Percentiles rank a stretch among this genome's conserved stretches.
Evolutionary conservation across 2,113 vertebrate species (phyloP).

Genomic region (Fulmarus glacialis): DNA sequence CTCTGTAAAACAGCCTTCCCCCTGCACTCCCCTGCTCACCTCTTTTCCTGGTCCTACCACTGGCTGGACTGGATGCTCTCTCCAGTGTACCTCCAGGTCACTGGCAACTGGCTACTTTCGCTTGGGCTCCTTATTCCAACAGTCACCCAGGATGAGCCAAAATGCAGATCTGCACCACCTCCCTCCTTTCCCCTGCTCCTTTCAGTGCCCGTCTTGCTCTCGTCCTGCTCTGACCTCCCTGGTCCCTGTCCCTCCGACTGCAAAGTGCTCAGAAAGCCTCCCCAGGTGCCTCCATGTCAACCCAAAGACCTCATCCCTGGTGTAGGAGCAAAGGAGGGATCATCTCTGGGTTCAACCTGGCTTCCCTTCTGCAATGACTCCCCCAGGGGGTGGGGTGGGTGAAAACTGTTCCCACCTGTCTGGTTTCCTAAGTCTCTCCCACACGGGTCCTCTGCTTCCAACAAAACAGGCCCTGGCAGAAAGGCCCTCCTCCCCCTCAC

Average conservation of each 20-base stretch:
- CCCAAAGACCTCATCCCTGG: background rate
- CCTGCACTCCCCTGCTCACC: background rate
- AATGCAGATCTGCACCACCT: background rate
- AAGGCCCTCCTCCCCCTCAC: background rate
- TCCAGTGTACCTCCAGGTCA: background rate
- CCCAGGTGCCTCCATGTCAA: background rate
- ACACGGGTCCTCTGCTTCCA: background rate
- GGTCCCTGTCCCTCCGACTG: background rate
- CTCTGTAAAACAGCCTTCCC: background rate
- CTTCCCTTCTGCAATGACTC: background rate
- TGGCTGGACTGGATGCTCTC: background rate
- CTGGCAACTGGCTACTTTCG: background rate
- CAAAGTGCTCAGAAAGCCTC: background rate
- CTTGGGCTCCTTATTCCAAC: background rate
- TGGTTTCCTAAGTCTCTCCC: background rate
- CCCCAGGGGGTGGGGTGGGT: accelerated
- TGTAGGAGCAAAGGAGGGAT: background rate
- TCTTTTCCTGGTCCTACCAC: background rate
- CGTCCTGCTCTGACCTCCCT: background rate
- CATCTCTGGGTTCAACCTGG: background rate
- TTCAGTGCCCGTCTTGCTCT: accelerated
- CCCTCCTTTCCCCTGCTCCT: background rate
- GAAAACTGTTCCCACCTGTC: background rate
- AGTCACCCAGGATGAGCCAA: background rate
- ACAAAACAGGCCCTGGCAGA: background rate